Percentiles rank a stretch among this genome's conserved stretches.
These are phyloP conservation scores for Macropodus opercularis DNA, from an alignment of 2,797 vertebrate genomes.

Conservation along the genomic window DNA sequence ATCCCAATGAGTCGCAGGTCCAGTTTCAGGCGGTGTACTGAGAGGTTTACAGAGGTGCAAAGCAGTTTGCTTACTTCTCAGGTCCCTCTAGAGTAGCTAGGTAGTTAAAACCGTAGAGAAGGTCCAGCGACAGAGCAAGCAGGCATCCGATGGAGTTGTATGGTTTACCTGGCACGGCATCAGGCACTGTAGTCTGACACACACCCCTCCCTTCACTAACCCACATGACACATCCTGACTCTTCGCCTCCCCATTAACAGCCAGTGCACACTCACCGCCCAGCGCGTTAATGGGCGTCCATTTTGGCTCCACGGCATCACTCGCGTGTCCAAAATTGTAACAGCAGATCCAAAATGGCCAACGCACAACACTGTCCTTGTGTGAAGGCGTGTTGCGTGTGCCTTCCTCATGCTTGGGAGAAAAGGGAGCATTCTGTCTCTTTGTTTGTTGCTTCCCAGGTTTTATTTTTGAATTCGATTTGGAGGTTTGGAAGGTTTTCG, in stretches of 20 bases:
- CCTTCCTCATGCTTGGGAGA: conserved; percentile 52
- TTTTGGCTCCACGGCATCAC: conserved; percentile 61
- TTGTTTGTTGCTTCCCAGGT: background rate
- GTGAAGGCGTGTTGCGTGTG: conserved; percentile 72
- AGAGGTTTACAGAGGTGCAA: conserved; percentile 70
- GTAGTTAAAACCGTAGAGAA: conserved; percentile 31
- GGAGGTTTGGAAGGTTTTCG: conserved; percentile 25
- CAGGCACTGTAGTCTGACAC: conserved; percentile 45
- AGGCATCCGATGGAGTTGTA: conserved; percentile 60
- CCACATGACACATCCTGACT: conserved; percentile 38
- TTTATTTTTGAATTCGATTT: conserved; percentile 13
- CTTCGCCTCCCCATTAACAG: conserved; percentile 36
- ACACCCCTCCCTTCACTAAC: conserved; percentile 28
- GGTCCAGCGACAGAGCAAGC: conserved; percentile 32
- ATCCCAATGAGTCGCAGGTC: conserved; percentile 37
- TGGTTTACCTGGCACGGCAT: conserved; percentile 69
- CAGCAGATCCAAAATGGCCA: conserved; percentile 71
- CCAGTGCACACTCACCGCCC: conserved; percentile 30
- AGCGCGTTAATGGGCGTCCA: conserved; percentile 51
- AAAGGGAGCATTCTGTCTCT: conserved; percentile 29
- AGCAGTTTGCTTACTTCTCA: conserved; percentile 75
- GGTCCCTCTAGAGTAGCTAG: conserved; percentile 72
- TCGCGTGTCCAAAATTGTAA: conserved; percentile 74
- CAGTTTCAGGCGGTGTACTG: conserved; percentile 60
- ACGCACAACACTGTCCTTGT: conserved; percentile 72